Evolutionary conservation across 1,140 invertebrate species (phyloP).

Genomic region (Panagrolaimus sp.): DNA sequence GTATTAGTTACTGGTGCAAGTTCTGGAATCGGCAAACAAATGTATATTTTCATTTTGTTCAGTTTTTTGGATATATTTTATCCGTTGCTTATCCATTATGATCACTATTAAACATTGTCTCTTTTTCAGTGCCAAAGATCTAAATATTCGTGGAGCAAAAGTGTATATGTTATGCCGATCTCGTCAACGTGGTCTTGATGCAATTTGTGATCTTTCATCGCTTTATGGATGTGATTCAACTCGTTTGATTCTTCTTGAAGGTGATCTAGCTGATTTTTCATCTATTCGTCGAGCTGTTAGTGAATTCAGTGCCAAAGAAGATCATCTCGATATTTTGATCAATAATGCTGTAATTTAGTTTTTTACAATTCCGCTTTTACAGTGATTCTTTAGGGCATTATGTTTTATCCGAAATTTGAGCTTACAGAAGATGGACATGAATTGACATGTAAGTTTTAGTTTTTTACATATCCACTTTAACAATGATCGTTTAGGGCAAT

Average conservation of each 20-base stretch:
- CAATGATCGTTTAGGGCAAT: not conserved
- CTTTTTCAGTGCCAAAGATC: slow-evolving; percentile 10
- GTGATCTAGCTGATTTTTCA: slow-evolving; percentile 32
- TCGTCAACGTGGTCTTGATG: slow-evolving; percentile 16
- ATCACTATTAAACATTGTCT: no score
- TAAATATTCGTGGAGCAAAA: slow-evolving; percentile 29
- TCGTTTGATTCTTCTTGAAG: slow-evolving; percentile 23
- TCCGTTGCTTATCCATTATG: not conserved
- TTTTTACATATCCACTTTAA: slow-evolving; percentile 15
- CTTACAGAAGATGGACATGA: slow-evolving; percentile 45
- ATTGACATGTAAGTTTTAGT: slow-evolving; percentile 43
- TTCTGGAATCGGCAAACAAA: slow-evolving; percentile 29
- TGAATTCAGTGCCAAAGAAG: slow-evolving; percentile 43
- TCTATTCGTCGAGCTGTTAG: slow-evolving; percentile 36
- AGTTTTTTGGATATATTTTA: not conserved
- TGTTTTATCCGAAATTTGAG: slow-evolving; percentile 44
- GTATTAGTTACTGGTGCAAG: slow-evolving; percentile 31
- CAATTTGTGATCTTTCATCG: slow-evolving; percentile 19
- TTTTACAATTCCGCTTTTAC: no score
- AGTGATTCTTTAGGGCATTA: no score
- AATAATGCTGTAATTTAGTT: no score
- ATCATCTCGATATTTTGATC: slow-evolving; percentile 43
- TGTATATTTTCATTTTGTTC: slow-evolving; percentile 5
- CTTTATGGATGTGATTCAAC: slow-evolving; percentile 39
- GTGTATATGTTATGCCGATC: slow-evolving; percentile 30